Evolutionary conservation across 2,113 vertebrate species (phyloP).

Genomic region (Psophia crepitans): DNA sequence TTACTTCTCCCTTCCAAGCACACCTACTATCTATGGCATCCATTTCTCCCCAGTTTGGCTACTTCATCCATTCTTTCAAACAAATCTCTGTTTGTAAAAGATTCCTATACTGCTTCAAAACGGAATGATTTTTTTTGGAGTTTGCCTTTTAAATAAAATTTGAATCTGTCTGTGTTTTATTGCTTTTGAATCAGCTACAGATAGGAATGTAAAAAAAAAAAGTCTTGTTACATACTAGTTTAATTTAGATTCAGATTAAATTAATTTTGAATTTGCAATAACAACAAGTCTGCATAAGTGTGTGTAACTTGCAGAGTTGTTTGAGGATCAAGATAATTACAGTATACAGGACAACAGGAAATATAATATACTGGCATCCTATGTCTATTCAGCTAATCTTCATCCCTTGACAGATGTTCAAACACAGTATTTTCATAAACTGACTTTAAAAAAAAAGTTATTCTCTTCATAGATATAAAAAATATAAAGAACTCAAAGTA

Average conservation of each 20-base stretch:
- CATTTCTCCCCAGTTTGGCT: slow-evolving; percentile 38
- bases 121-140: slow-evolving; percentile 26
- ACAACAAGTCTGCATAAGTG: slow-evolving; percentile 68
- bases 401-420: slow-evolving; percentile 69
- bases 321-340: slow-evolving; percentile 75
- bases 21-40: not conserved
- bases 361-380: slow-evolving; percentile 65
- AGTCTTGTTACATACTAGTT: slow-evolving; percentile 59
- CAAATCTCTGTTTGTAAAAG: slow-evolving; percentile 53
- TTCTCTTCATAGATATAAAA: slow-evolving; percentile 65
- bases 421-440: slow-evolving; percentile 68
- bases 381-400: slow-evolving; percentile 68
- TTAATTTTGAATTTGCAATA: slow-evolving; percentile 71
- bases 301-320: slow-evolving; percentile 67
- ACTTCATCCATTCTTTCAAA: slow-evolving; percentile 61
- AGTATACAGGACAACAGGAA: slow-evolving; percentile 68
- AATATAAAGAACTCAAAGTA: slow-evolving; percentile 49
- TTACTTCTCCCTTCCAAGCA: not conserved
- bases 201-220: slow-evolving; percentile 54
- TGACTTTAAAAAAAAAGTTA: slow-evolving; percentile 44
- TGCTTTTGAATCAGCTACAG: slow-evolving; percentile 63
- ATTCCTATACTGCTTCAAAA: slow-evolving; percentile 62
- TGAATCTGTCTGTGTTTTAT: slow-evolving; percentile 64
- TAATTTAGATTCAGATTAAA: slow-evolving; percentile 74
- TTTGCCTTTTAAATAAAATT: slow-evolving; percentile 68